Base-by-base conservation (phyloP, 2,113 vertebrate genomes). In the Scomber japonicus region DNA sequence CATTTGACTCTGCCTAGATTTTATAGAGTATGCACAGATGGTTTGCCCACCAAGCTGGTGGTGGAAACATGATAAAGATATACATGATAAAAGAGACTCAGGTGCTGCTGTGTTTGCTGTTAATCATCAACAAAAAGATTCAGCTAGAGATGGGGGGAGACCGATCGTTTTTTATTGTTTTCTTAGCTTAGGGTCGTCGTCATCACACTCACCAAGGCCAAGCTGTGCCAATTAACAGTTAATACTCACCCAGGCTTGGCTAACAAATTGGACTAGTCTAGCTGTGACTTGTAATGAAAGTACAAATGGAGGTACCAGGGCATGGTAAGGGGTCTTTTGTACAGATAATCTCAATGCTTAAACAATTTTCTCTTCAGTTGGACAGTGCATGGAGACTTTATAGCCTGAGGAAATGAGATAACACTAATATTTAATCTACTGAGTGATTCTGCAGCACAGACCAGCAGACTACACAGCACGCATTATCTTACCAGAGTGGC, bases 341-440 rank as follows among this genome's bases (percentile, higher is more conserved):
- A 61, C 50, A 81, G 76, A 90, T 88, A 66, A 78, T 75, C 71
- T 85, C 60, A 81, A 82, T 87, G 80, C 91, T 91, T 89, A 83
- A 90, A 78, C 80, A 54, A 78, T 85, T 91, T 88, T 80, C 64
- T 80, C 53, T 85, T 81, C 53, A 86, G 53, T 63, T 70, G 71
- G 86, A 63, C 77, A 53, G 70, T 91, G 77, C 77, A 75, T 67
- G 51, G 84, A 75, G 87, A 88, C 73, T 83, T 83, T 78, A 78
- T 79, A 73, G 60, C 87, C 84, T 72, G 67, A 86, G 84, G 91
- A 93, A 92, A 93, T 91, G 49, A 88, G 88, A 92, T 91, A 92
- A 92, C 78, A 74, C 85, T 83, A 83, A 91, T 92, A 85, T 94
- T 92, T 90, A 92, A 94, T 93, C 90, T 88, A 74, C 85, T 88